Evolutionary conservation across 2,888 invertebrate genomes (phyloP), one percentile per base, ranked within the genome.

Genomic region (Eumerus sabulonum): DNA sequence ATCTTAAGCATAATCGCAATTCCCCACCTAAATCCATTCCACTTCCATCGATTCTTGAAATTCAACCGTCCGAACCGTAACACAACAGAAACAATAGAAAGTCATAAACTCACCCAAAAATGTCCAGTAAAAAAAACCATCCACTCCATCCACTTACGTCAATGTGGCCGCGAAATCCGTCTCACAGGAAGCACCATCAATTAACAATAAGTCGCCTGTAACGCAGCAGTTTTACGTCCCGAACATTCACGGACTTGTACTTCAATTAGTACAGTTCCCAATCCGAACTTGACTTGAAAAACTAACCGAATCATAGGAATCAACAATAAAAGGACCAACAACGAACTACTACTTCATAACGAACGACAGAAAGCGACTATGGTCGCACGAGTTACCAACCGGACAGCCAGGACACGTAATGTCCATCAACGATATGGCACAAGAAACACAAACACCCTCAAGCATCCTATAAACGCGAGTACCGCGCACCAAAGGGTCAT

Each of bases 201-300:
- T 68, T 72, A 62, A 27, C 27, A 27, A 27, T 27, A 27, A 4
- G 27, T 27, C 27, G 27, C 27, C 7, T 27, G 27, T 27, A 27
- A 27, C 27, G 27, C 27, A 7, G 27, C 27, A 27, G 27, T 27
- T 7, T 27, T 27, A 27, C n/a, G n/a, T n/a, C n/a, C n/a, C n/a
- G n/a, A n/a, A n/a, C 27, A 27, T 71, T 50, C 50, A 59, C 63
- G 27, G 57, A 63, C 47, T 40, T 7, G 27, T 57, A 63, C 47
- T 40, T 7, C 4, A 47, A 1, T 40, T 35, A 12, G 35, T 5
- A 18, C 27, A 12, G 14, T 27, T 40, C 57, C 67, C 63, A 71
- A 59, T 50, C 67, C 62, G 72, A 77, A 68, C 72, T 77, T 73
- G 57, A 68, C 38, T 63, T 14, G 45, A 38, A 66, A 51, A 76